Conservation (phyloP, 2,113 vertebrate species). For the Psilopogon haemacephalus region DNA sequence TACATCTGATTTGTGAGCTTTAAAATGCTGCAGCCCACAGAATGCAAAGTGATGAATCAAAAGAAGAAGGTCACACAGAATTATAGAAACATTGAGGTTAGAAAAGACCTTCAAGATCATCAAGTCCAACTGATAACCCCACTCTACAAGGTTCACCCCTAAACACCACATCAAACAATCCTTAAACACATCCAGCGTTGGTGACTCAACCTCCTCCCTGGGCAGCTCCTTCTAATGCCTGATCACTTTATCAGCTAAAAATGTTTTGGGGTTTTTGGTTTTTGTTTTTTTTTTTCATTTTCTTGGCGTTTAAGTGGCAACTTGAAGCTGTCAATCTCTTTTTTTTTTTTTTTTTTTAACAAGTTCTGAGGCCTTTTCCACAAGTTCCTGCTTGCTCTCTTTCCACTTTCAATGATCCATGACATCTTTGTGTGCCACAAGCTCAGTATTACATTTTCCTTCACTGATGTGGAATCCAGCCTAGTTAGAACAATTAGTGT, state of each 20-base stretch:
- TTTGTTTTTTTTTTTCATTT: too few relatives aligned
- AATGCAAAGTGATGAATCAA: not conserved
- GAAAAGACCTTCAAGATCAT: too few relatives aligned
- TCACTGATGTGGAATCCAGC: not conserved
- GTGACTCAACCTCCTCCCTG: too few relatives aligned
- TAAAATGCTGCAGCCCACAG: not conserved
- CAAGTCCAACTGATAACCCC: too few relatives aligned
- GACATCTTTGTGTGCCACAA: not conserved
- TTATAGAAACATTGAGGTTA: too few relatives aligned
- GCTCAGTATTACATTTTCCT: not conserved
- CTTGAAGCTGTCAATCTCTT: not conserved
- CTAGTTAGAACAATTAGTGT: not conserved
- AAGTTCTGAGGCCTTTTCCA: not conserved
- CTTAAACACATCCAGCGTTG: too few relatives aligned
- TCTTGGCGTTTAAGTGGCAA: not conserved
- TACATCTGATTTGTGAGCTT: not conserved
- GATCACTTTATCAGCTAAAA: not conserved
- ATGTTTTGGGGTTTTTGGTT: too few relatives aligned
- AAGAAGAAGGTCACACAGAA: not conserved
- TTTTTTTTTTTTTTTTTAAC: not conserved
- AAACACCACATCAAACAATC: too few relatives aligned
- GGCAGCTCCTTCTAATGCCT: too few relatives aligned
- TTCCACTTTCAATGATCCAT: not conserved
- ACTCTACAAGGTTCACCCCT: too few relatives aligned
- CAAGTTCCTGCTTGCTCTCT: not conserved